Percentiles rank a stretch among this genome's conserved stretches.
These are phyloP conservation scores for Danaus plexippus DNA, from an alignment of 1,140 invertebrate species.

Conservation along the genomic window DNA sequence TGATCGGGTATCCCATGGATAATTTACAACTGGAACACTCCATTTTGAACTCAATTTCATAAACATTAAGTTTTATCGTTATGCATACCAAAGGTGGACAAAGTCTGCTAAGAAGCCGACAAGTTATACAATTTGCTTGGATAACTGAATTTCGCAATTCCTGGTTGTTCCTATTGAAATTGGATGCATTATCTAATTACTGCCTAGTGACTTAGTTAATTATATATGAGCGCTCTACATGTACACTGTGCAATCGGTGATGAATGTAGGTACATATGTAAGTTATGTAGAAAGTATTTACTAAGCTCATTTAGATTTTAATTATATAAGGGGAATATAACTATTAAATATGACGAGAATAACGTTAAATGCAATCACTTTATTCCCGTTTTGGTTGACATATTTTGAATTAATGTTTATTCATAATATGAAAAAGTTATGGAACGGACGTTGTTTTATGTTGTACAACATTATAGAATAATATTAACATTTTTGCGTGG, in stretches of 20 bases:
- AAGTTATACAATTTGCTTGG: constrained; percentile 24
- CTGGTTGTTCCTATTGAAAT: constrained; percentile 15
- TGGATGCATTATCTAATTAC: constrained; percentile 22
- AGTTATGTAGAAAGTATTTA: constrained; percentile 6
- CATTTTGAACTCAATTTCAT: constrained; percentile 7
- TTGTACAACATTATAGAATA: no score
- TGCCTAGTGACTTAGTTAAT: constrained; percentile 13
- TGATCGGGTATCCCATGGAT: constrained; percentile 13
- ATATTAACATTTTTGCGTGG: no score
- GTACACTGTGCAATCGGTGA: constrained; percentile 10
- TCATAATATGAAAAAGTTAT: no score
- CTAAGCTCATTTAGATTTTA: constrained; percentile 7
- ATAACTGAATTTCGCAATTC: constrained; percentile 22
- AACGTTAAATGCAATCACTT: no score
- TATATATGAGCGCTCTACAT: constrained; percentile 10
- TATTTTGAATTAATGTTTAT: no score
- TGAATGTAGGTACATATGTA: constrained; percentile 1
- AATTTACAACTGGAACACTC: neutral
- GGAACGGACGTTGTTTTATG: no score
- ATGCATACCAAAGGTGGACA: constrained; percentile 5
- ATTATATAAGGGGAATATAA: no score
- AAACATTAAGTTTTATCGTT: neutral
- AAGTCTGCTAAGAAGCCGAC: constrained; percentile 11
- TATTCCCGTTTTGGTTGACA: no score
- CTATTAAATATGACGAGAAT: no score